phyloP scores from a whole-genome alignment of 2,888 invertebrate genomes.

The Patella pellucida region DNA sequence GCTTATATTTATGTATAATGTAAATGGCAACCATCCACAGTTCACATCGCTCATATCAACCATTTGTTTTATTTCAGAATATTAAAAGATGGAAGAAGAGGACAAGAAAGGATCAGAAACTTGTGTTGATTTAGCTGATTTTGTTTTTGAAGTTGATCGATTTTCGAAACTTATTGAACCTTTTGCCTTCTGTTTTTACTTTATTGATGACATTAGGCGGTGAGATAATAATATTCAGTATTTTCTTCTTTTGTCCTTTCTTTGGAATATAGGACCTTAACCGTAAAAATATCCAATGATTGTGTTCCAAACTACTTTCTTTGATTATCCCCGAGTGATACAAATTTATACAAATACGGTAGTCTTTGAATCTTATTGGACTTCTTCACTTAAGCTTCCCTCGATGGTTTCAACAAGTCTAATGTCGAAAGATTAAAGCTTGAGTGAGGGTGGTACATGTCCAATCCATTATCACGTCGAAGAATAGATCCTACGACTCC shows the following conservation, averaged over 20 bases:
- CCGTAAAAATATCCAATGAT: neutral
- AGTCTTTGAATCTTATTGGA: neutral
- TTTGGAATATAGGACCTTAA: no score
- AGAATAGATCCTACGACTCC: no score
- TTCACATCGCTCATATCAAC: no score
- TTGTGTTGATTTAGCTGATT: conserved; percentile 56
- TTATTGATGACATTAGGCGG: conserved; percentile 60
- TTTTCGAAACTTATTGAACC: conserved; percentile 60
- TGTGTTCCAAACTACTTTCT: neutral
- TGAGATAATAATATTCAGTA: conserved; percentile 23
- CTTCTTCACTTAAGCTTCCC: no score
- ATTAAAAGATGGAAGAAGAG: conserved; percentile 19
- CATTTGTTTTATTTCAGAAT: no score
- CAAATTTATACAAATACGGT: no score
- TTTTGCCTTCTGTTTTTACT: conserved; percentile 56
- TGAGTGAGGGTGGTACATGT: no score
- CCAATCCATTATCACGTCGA: no score
- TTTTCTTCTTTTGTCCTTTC: neutral
- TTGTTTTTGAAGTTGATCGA: conserved; percentile 59
- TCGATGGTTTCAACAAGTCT: no score
- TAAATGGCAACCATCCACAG: no score
- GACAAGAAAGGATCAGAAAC: conserved; percentile 36
- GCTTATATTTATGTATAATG: no score
- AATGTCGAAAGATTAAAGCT: no score
- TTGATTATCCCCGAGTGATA: neutral